phyloP scores from a whole-genome alignment of 2,888 invertebrate species.

The Coleophora flavipennella region DNA sequence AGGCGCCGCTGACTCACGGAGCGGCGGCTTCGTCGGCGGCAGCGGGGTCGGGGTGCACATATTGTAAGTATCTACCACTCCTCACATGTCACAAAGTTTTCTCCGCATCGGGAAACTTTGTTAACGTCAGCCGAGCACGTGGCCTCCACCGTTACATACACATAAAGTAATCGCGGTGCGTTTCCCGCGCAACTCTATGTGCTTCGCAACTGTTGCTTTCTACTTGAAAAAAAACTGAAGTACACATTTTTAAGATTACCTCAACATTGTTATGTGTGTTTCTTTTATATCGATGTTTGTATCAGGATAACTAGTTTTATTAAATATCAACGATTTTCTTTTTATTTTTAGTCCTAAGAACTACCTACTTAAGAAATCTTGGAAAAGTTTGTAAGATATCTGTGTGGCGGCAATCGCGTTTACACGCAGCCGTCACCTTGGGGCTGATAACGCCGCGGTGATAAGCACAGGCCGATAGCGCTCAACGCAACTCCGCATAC shows the following conservation, averaged over 20 bases:
- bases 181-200: constrained; percentile 35
- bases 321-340: too few species aligned
- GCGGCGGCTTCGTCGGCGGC: constrained; percentile 23
- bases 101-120: constrained; percentile 71
- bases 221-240: neutral
- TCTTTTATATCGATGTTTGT: too few species aligned
- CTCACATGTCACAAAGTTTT: constrained; percentile 73
- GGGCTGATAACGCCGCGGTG: neutral
- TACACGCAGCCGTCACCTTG: neutral
- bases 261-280: neutral
- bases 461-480: neutral
- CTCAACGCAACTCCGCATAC: too few species aligned
- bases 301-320: too few species aligned
- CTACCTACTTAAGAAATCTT: too few species aligned
- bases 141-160: constrained; percentile 60
- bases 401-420: constrained; percentile 31
- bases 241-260: neutral
- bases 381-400: constrained; percentile 2
- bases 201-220: constrained; percentile 10
- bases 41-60: constrained; percentile 44
- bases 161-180: constrained; percentile 39
- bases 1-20: constrained; percentile 68
- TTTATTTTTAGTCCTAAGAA: too few species aligned
- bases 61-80: constrained; percentile 69
- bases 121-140: constrained; percentile 71